phyloP scores from a whole-genome alignment of 1,140 invertebrate genomes.

The Atta cephalotes region DNA sequence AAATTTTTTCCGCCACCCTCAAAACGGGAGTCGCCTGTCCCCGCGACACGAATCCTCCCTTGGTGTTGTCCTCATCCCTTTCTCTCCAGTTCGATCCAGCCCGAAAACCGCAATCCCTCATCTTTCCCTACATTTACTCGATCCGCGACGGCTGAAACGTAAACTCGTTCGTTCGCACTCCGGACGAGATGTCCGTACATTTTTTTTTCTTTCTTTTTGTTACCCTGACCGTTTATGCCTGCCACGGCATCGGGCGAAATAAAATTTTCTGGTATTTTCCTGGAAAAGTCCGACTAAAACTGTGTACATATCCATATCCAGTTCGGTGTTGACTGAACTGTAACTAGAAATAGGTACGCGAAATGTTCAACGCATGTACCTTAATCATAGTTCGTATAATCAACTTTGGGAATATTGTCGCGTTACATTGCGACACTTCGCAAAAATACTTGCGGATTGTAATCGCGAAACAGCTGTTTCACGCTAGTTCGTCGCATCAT shows the following conservation, averaged over 20 bases:
- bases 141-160: constrained; percentile 79
- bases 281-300: constrained; percentile 60
- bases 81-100: constrained; percentile 60
- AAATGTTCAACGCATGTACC: constrained; percentile 5
- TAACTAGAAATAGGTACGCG: constrained; percentile 17
- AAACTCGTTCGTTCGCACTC: constrained; percentile 78
- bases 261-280: constrained; percentile 70
- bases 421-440: neutral
- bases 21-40: constrained; percentile 7
- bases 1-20: constrained; percentile 73
- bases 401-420: neutral
- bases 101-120: constrained; percentile 81
- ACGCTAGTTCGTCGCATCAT: neutral
- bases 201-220: constrained; percentile 39
- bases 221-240: constrained; percentile 58
- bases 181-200: constrained; percentile 52
- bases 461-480: constrained; percentile 53
- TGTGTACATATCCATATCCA: constrained; percentile 28
- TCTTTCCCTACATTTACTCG: constrained; percentile 81
- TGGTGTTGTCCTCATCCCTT: neutral
- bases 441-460: constrained; percentile 11
- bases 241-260: constrained; percentile 71
- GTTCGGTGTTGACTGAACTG: constrained; percentile 50
- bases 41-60: constrained; percentile 42
- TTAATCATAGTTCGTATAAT: constrained; percentile 42